Conservation (phyloP, 2,797 vertebrate genomes). For the Vipera ursinii region DNA sequence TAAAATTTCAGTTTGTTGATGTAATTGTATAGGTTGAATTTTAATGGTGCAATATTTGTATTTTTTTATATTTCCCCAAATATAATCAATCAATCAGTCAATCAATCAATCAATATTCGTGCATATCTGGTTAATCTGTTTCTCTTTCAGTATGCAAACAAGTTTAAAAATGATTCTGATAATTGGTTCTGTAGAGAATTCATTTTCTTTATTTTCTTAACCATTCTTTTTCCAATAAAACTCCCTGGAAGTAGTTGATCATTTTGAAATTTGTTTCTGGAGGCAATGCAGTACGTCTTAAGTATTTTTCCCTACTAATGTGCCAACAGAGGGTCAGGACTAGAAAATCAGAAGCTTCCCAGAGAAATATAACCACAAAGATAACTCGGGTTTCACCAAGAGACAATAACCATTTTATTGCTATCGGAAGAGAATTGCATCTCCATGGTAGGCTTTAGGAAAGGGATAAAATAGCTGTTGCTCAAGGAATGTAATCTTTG, state of each 20-base stretch:
- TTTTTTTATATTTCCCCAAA: not conserved
- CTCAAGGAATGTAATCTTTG: not conserved
- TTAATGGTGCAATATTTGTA: not conserved
- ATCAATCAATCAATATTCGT: not conserved
- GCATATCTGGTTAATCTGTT: not conserved
- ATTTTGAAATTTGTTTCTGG: not conserved
- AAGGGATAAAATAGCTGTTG: not conserved
- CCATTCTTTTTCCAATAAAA: not conserved
- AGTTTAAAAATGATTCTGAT: not conserved
- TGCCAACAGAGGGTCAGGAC: not conserved
- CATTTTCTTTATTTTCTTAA: slow-evolving; percentile 9
- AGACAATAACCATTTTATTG: not conserved
- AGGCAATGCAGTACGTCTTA: not conserved
- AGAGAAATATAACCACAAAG: not conserved
- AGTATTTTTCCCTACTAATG: not conserved
- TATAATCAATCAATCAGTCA: not conserved
- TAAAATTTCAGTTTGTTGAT: not conserved
- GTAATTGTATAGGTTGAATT: not conserved
- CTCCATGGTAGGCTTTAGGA: not conserved
- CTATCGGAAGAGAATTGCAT: not conserved
- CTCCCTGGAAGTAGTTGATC: not conserved
- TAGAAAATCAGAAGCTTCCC: not conserved
- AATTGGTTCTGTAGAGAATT: not conserved
- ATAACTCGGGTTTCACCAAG: not conserved
- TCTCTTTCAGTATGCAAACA: not conserved